Base-by-base conservation (phyloP, 2,113 vertebrate species). In the Artemisiospiza belli region DNA sequence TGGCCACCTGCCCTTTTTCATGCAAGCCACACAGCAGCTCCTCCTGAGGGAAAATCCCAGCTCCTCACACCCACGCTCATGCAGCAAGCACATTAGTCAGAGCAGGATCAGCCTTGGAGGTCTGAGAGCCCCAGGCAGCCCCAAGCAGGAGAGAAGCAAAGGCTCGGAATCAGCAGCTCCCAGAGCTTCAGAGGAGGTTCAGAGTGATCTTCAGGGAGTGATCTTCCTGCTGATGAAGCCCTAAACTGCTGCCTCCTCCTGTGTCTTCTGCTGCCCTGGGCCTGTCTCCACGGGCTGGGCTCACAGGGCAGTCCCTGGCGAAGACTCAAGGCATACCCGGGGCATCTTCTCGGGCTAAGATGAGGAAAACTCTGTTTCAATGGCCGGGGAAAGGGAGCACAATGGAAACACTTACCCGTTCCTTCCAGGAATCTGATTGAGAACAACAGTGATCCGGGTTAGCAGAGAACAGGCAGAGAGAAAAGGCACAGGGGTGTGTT, bases 361-460 rank as follows among this genome's bases (percentile, higher is more conserved):
- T 16, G 97, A 98, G 98, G 98, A 98, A 98, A 98, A 98, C 61
- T 67, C 95, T 33, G 25, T 97, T 97, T 97, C 96, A 97, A 91
- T 94, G 95, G 94, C 83, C n/a, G 2, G 83, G 2, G 91, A 92
- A 37, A 41, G 67, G 77, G 72, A 73, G 66, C 79, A 80, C 64
- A 69, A 22, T 19, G 83, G 92, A 83, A 92, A 78, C 86, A 83
- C 77, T 92, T 89, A 93, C 90, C 94, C 89, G 75, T 12, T 61
- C 79, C 83, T 11, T 5, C 57, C 28, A 47, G 82, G 80, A 63
- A 35, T 35, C 62, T 54, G 87, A 47, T 25, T 52, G 24, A 68
- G 91, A 84, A 33, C 76, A 41, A 23, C 74, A 84, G 82, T 7
- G 66, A 70, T 31, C 57, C 7, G 2, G 82, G 30, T 89, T 87